Evolutionary conservation across 2,797 vertebrate genomes (phyloP).

Genomic region (Hirundo rustica): DNA sequence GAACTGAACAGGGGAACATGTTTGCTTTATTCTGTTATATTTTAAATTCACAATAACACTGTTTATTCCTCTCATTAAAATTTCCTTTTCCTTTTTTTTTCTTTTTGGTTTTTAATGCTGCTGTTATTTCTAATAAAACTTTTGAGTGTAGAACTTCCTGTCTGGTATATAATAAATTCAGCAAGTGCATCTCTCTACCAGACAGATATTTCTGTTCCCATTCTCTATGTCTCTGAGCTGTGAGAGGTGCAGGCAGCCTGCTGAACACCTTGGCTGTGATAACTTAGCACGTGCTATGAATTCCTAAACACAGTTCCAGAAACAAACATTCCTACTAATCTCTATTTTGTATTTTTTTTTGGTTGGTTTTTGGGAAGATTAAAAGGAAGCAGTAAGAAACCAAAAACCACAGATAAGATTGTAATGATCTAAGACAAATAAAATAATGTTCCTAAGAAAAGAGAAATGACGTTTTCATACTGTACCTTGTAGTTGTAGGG

Average conservation of each 20-base stretch:
- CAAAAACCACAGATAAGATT: not conserved
- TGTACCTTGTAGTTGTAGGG: constrained; percentile 97
- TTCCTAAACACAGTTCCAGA: not conserved
- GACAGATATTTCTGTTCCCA: not conserved
- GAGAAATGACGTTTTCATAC: not conserved
- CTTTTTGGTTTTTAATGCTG: not conserved
- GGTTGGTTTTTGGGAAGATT: not conserved
- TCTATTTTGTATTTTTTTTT: not conserved
- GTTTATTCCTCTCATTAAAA: not conserved
- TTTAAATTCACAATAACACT: not conserved
- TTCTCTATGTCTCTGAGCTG: not conserved
- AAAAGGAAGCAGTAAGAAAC: not conserved
- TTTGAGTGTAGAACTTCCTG: not conserved
- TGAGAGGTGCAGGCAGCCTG: not conserved
- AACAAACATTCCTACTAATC: not conserved
- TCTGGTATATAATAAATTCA: not conserved
- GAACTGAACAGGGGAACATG: not conserved
- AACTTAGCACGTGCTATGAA: not conserved
- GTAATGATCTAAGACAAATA: not conserved
- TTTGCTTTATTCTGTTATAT: not conserved
- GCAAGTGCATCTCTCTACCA: not conserved
- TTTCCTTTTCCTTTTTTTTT: not conserved
- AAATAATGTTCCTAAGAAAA: not conserved
- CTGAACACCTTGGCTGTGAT: not conserved
- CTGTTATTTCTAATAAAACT: not conserved